These are phyloP conservation scores for Eupithecia exiguata DNA, from an alignment of 2,888 invertebrate genomes.

Conservation along the genomic window DNA sequence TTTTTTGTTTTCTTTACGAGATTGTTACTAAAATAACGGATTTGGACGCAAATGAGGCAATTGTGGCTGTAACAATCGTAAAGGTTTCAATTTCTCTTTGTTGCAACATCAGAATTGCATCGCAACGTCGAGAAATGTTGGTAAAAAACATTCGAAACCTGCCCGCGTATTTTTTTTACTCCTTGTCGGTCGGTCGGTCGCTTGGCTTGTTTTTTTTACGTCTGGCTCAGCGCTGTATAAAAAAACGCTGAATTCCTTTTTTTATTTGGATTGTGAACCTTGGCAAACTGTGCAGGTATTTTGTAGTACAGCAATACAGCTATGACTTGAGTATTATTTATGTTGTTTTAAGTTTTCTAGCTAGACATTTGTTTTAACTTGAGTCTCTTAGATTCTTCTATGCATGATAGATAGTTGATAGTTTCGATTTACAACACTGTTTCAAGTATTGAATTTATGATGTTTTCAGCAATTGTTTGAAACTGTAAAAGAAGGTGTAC, in stretches of 20 bases:
- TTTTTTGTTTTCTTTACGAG: constrained; percentile 80
- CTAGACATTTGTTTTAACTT: constrained; percentile 1
- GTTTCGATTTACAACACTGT: not conserved
- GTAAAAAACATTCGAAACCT: constrained; percentile 77
- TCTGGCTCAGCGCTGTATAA: constrained; percentile 77
- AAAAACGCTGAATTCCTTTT: constrained; percentile 69
- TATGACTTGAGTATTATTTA: constrained; percentile 19
- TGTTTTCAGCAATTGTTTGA: constrained; percentile 73
- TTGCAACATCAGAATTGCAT: constrained; percentile 42
- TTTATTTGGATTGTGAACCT: constrained; percentile 65
- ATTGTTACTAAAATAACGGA: constrained; percentile 75
- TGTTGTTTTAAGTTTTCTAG: constrained; percentile 11
- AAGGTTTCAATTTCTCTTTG: constrained; percentile 41
- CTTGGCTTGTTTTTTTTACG: constrained; percentile 78
- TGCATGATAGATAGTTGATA: not conserved
- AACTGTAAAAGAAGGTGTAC: constrained; percentile 74
- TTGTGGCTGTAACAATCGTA: constrained; percentile 38
- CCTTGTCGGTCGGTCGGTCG: constrained; percentile 49
- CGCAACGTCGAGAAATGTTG: constrained; percentile 49
- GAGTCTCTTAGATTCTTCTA: not conserved
- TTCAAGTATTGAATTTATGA: constrained; percentile 6
- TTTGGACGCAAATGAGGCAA: constrained; percentile 48
- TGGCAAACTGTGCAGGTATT: constrained; percentile 56
- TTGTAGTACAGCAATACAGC: constrained; percentile 31
- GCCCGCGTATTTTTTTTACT: constrained; percentile 80